phyloP scores from a whole-genome alignment of 2,797 vertebrate species.

The Megaceryle alcyon region DNA sequence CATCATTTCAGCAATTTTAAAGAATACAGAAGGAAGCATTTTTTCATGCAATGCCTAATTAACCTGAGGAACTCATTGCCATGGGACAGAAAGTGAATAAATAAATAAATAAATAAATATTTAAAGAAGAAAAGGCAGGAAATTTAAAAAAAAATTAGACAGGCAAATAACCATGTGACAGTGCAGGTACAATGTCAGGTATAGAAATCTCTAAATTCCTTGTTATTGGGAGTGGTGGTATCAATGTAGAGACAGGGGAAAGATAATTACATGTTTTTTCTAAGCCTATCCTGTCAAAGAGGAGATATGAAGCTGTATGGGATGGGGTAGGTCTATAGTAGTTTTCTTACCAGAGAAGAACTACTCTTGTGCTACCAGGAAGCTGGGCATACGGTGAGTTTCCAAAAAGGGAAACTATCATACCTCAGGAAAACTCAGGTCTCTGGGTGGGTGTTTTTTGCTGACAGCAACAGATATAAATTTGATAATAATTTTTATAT shows the following conservation, averaged over 20 bases:
- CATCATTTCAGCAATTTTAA: neutral
- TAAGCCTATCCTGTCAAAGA: neutral
- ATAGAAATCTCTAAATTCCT: neutral
- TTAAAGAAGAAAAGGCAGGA: neutral
- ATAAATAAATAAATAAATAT: too few relatives aligned
- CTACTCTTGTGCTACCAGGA: neutral
- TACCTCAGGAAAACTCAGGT: neutral
- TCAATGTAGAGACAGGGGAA: neutral
- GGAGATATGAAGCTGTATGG: neutral
- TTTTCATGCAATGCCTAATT: neutral
- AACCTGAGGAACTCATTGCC: neutral
- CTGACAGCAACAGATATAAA: conserved; percentile 35
- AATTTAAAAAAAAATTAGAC: neutral
- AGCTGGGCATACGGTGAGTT: neutral
- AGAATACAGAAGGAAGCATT: neutral
- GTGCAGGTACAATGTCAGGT: neutral
- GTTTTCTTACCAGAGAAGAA: neutral
- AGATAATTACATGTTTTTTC: neutral
- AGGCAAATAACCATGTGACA: neutral
- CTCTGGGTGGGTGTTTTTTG: conserved; percentile 32
- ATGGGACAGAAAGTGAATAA: rapidly evolving
- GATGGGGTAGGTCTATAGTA: neutral
- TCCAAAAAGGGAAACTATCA: neutral
- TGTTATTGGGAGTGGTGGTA: neutral
- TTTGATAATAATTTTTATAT: neutral